A percentile compares a stretch with the other conserved stretches of the same genome.
phyloP scores from a whole-genome alignment of 1,140 invertebrate species.

The Drosophila willistoni region DNA sequence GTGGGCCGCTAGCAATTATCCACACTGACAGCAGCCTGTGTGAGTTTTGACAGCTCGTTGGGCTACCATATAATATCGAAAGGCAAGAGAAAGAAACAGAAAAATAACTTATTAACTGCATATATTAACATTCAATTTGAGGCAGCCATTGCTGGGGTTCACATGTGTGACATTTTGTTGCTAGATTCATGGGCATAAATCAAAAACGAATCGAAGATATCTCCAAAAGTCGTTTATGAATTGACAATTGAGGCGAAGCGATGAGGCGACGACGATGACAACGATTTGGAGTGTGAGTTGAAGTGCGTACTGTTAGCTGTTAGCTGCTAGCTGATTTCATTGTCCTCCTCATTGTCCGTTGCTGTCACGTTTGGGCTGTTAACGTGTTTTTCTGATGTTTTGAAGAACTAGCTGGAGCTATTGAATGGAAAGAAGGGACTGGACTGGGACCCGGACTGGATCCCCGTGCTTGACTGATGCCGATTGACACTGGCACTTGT shows the following conservation, averaged over 20 bases:
- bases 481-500: slow-evolving; percentile 74
- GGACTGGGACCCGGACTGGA: not conserved
- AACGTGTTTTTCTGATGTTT: slow-evolving; percentile 64
- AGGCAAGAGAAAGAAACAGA: slow-evolving; percentile 15
- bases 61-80: slow-evolving; percentile 79
- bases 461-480: slow-evolving; percentile 33
- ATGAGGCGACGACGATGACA: too few species aligned
- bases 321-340: not conserved
- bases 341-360: slow-evolving; percentile 16
- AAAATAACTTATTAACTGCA: slow-evolving; percentile 80
- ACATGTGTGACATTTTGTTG: slow-evolving; percentile 58
- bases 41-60: slow-evolving; percentile 82
- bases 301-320: too few species aligned
- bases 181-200: slow-evolving; percentile 75
- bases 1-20: slow-evolving; percentile 75
- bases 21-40: slow-evolving; percentile 72
- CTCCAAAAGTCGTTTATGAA: slow-evolving; percentile 69
- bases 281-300: too few species aligned
- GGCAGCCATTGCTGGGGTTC: slow-evolving; percentile 62
- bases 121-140: slow-evolving; percentile 83
- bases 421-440: not conserved
- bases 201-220: slow-evolving; percentile 70
- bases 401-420: not conserved
- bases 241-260: slow-evolving; percentile 71
- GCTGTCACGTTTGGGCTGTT: slow-evolving; percentile 79